Evolutionary conservation across 2,113 vertebrate species (phyloP), one percentile per base, ranked within the genome.

Genomic region (Falco punctatus): DNA sequence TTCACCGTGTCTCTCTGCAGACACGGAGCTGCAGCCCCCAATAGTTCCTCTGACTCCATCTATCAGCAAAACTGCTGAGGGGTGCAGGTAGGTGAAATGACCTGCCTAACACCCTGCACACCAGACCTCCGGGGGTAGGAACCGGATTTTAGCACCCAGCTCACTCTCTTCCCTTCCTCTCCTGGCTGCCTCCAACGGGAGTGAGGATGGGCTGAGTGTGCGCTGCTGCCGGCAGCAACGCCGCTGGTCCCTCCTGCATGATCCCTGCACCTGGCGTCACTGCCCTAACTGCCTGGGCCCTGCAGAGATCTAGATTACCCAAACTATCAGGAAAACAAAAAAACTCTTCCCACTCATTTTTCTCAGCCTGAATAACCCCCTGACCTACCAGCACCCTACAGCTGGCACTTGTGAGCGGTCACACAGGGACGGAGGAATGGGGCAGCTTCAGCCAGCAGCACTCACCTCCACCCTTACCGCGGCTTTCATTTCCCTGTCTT

Each of bases 361-460:
- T 46, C 35, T 69, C 46, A 62, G 54, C 26, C 54, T 40, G 27
- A 67, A 20, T 19, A 58, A 19, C 27, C 26, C 42, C 57, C 24
- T 21, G 32, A 51, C 27, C 40, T 52, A 7, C 9, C 9, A 28
- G 11, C 44, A 46, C 9, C 4, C 0, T 21, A 3, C 38, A 8
- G 74, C 10, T 1, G 3, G 28, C 35, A 6, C 35, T 13, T 28
- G 35, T 23, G 35, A 88, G 38, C 0, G 7, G 66, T 15, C 1
- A 0, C 15, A 5, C 0, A 3, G 0, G 1, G 67, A 38, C 32
- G 27, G 35, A 69, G n/a, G 40, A 57, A 14, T 4, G 28, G 48
- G 48, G 42, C 59, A 66, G 65, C 48, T 30, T 30, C 75, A 28
- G 51, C 51, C 62, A 51, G 55, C 69, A 52, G 70, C 2, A 2